Base-by-base conservation (phyloP, 2,113 vertebrate genomes). In the Collichthys lucidus region DNA sequence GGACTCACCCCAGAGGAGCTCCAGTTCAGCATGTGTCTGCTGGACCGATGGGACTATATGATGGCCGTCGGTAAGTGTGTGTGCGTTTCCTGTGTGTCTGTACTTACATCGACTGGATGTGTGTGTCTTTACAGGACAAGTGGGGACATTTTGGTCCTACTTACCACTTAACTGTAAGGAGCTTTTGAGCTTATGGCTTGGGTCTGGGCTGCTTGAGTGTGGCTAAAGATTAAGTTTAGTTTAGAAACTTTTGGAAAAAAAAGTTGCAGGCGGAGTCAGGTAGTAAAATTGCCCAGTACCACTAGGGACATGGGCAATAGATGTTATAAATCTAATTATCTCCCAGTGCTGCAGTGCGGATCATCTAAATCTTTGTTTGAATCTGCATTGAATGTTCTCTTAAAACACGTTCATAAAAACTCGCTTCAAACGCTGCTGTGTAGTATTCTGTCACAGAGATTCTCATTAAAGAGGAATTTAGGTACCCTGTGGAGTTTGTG, bases 1-100 rank as follows among this genome's bases (percentile, higher is more conserved):
- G 98, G 98, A 40, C 92, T 96, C 89, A 98, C 98, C 11, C 96
- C 96, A 20, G 97, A 99, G 91, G 95, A 96, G 66, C 94, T 98
- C 82, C 97, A 97, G 94, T 99, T 99, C 95, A 98, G 96, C 63
- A 96, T 97, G 96, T 99, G 98, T 93, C 96, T 98, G 92, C 89
- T 96, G 82, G 97, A 99, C 90, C 96, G 96, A 79, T 99, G 98
- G 98, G 98, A 99, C 95, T 98, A 99, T 95, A 99, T 99, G 98
- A 98, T 97, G 97, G 97, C 97, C 85, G 94, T 98, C 26, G 98
- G 98, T 99, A 94, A 82, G 97, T 92, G n/a, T 24, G 42, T 57
- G 47, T 35, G 40, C 24, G 14, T 50, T 65, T 11, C 57, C 15
- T 52, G 47, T 71, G 9, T 20, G 40, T 66, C 9, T 62, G 26